Base-by-base conservation (phyloP, 2,888 invertebrate genomes). In the Himalopsyche kuldschensis region DNA sequence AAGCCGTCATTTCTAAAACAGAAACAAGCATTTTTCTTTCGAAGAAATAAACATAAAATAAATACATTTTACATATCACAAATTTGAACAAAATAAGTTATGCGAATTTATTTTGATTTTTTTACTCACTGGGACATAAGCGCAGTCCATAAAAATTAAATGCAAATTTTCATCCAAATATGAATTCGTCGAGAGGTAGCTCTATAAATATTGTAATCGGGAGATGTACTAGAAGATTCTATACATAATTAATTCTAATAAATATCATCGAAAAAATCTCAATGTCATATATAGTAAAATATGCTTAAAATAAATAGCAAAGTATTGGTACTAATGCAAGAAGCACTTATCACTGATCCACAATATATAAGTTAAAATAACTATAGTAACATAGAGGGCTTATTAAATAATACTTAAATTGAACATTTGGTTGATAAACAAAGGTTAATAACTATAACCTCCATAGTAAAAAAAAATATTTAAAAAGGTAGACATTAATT, bases 261-360 rank as follows among this genome's bases (percentile, higher is more conserved):
- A 69, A 69, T 69, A 69, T 8, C 27, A 69, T 69, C 11, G 69
- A 24, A 30, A 69, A 69, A 55, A 55, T 78, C 15, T 78, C 35
- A 35, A 78, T 78, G n/a, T 69, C 27, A 15, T 69, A 69, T 69
- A 69, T 30, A 30, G 15, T 41, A 41, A 48, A 35, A 76, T 75
- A 81, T 75, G 32, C 69, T 82, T 81, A 77, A 81, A 75, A 84
- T 79, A 82, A 83, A 83, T 84, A 83, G 82, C 78, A 84, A 84
- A 85, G 77, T 79, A 82, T 85, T 86, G 85, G 85, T 86, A 88
- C 86, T 87, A 86, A 79, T 81, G 84, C 84, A 78, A 81, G 17
- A 55, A 84, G 84, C 84, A 84, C 81, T 84, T 81, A 81, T 84
- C 84, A 84, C 84, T 77, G 79, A 82, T 75, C 32, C 47, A 48